Conservation (phyloP, 2,888 invertebrate genomes). For the Ichneumoninae sp. region DNA sequence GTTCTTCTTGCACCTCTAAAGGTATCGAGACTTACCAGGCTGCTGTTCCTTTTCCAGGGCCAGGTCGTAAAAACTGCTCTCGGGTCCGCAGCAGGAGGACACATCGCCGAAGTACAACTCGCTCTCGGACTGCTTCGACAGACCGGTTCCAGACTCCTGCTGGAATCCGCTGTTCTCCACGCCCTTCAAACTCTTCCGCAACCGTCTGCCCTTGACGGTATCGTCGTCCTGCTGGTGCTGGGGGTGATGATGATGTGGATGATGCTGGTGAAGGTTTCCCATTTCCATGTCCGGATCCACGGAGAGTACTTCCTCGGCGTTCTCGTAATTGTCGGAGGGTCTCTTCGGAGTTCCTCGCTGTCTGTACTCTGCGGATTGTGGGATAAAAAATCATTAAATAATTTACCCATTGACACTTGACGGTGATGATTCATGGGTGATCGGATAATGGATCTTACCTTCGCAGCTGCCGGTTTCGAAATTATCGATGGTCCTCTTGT, state of each 20-base stretch:
- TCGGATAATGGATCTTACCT: conserved; percentile 68
- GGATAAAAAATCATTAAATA: not conserved
- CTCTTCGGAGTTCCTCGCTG: conserved; percentile 63
- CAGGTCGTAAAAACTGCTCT: conserved; percentile 87
- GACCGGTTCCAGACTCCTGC: conserved; percentile 85
- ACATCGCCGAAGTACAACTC: conserved; percentile 95
- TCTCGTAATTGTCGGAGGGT: conserved; percentile 82
- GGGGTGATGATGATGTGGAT: conserved; percentile 50
- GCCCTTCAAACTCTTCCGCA: conserved; percentile 87
- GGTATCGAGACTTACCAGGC: conserved; percentile 36
- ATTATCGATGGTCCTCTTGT: conserved; percentile 83
- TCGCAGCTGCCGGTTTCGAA: conserved; percentile 78
- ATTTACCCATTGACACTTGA: too few relatives aligned
- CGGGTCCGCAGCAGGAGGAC: conserved; percentile 91
- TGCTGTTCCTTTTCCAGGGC: conserved; percentile 84
- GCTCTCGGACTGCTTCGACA: conserved; percentile 89
- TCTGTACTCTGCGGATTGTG: conserved; percentile 52
- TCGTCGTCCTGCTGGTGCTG: conserved; percentile 67
- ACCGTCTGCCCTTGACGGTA: conserved; percentile 81
- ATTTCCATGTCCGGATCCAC: conserved; percentile 75
- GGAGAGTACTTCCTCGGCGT: conserved; percentile 80
- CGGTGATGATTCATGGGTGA: not conserved
- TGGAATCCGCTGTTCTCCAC: conserved; percentile 92
- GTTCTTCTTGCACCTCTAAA: not conserved
- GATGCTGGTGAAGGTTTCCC: conserved; percentile 57